Conservation (phyloP, 2,888 invertebrate genomes). For the Acanthoscelides obtectus region DNA sequence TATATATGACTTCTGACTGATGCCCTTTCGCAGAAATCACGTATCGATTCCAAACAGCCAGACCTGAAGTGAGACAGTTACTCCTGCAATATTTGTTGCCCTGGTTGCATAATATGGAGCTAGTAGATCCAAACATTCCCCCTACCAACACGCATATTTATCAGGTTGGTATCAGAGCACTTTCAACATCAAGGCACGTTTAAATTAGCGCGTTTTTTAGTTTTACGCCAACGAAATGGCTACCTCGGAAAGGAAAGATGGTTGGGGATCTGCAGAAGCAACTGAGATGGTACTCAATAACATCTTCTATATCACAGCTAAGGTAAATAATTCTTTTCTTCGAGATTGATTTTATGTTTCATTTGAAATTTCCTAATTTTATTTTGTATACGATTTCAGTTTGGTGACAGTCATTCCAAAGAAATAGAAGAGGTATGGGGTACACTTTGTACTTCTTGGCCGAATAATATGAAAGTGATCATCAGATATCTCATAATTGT, state of each 20-base stretch:
- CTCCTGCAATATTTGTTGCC: conserved; percentile 90
- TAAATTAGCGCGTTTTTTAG: conserved; percentile 28
- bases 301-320: conserved; percentile 95
- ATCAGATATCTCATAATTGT: conserved; percentile 94
- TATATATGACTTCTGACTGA: background rate
- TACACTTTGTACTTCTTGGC: conserved; percentile 92
- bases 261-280: conserved; percentile 98
- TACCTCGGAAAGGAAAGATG: conserved; percentile 66
- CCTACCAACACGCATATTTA: conserved; percentile 81
- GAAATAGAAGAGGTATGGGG: conserved; percentile 97
- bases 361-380: background rate
- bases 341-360: no score
- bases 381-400: conserved; percentile 52
- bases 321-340: conserved; percentile 54
- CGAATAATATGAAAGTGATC: conserved; percentile 94
- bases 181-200: background rate
- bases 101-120: conserved; percentile 98
- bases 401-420: conserved; percentile 91
- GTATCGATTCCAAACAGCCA: conserved; percentile 91
- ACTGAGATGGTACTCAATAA: conserved; percentile 99
- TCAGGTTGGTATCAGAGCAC: conserved; percentile 55
- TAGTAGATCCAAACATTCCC: conserved; percentile 95
- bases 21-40: conserved; percentile 76
- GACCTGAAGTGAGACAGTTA: conserved; percentile 86
- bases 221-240: conserved; percentile 54